Conservation (phyloP, 2,113 vertebrate genomes). For the Phyllostomus hastatus region DNA sequence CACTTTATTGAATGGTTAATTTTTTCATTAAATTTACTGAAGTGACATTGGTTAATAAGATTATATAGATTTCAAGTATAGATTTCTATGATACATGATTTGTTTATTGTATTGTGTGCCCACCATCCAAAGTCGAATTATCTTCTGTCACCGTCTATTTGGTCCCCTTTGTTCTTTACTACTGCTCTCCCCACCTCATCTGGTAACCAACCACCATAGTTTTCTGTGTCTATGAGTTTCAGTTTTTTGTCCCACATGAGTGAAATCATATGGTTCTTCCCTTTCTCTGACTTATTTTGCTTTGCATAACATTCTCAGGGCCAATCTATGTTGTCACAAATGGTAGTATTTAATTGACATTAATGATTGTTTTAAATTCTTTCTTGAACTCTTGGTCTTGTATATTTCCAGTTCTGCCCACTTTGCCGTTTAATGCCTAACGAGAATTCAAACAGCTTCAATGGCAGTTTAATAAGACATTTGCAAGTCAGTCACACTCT, state of each 20-base stretch:
- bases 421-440: slow-evolving; percentile 74
- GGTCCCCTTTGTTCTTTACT: not conserved
- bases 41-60: not conserved
- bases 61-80: not conserved
- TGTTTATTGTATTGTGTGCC: not conserved
- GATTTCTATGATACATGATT: not conserved
- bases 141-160: not conserved
- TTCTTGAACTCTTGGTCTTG: slow-evolving; percentile 20
- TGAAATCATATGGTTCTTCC: not conserved
- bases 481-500: slow-evolving; percentile 70
- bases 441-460: slow-evolving; percentile 66
- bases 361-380: slow-evolving; percentile 1
- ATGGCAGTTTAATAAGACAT: slow-evolving; percentile 76
- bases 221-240: not conserved
- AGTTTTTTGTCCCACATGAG: not conserved
- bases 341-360: not conserved
- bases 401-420: slow-evolving; percentile 72
- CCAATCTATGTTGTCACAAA: not conserved
- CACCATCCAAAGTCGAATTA: not conserved
- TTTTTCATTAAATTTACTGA: not conserved
- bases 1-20: not conserved
- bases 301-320: not conserved
- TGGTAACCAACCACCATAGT: not conserved
- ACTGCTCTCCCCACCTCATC: not conserved
- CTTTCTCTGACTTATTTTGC: not conserved